Evolutionary conservation across 1,140 invertebrate genomes (phyloP).

Genomic region (Orchestia grillus): DNA sequence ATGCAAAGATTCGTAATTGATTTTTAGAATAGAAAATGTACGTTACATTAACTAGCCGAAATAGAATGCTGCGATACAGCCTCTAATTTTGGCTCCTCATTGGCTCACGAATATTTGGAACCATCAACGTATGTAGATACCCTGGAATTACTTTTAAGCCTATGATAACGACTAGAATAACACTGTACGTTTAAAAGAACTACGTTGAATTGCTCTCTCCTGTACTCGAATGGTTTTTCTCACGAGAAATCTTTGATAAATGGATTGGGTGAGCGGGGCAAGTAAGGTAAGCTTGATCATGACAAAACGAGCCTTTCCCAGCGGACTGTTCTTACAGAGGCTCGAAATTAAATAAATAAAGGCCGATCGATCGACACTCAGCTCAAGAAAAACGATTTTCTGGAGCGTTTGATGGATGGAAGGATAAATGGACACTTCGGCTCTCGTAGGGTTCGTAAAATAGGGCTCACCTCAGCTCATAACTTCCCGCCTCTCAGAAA

Average conservation of each 20-base stretch:
- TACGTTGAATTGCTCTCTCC: not conserved
- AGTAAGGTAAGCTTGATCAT: not conserved
- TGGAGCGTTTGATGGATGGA: conserved; percentile 21
- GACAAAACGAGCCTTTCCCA: not conserved
- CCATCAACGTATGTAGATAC: not conserved
- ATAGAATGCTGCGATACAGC: too few relatives aligned
- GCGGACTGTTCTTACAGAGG: not conserved
- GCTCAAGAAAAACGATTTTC: not conserved
- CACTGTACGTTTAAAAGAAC: not conserved
- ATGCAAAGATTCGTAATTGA: not conserved
- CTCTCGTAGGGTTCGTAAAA: not conserved
- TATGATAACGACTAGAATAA: not conserved
- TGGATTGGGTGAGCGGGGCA: not conserved
- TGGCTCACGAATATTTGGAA: not conserved
- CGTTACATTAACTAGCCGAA: too few relatives aligned
- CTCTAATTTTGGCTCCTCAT: not conserved
- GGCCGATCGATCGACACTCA: conserved; percentile 10
- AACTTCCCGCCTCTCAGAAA: not conserved
- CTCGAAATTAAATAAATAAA: conserved; percentile 35
- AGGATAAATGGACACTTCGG: not conserved
- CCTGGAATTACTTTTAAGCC: not conserved
- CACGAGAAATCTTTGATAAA: not conserved
- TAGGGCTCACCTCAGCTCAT: not conserved
- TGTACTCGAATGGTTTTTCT: not conserved
- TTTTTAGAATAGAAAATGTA: not conserved